Conservation (phyloP, 92 coral and sea anemone species). For the Pocillopora grandis region DNA sequence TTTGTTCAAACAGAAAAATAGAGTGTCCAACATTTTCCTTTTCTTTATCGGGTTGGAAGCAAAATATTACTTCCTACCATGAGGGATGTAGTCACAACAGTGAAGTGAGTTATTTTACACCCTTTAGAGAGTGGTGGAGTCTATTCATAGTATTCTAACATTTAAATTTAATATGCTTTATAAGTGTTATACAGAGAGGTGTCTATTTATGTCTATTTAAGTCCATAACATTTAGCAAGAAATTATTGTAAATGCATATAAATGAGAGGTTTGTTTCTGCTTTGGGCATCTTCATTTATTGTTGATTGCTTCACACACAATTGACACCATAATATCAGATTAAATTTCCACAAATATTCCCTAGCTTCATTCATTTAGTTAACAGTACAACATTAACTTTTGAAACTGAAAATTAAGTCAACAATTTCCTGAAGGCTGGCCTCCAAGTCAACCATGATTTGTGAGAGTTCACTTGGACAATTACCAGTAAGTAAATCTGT, state of each 20-base stretch:
- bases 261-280: too few relatives aligned
- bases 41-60: slow-evolving; percentile 42
- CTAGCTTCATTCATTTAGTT: not conserved
- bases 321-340: too few relatives aligned
- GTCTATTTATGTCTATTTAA: too few relatives aligned
- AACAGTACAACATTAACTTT: slow-evolving; percentile 22
- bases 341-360: not conserved
- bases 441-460: slow-evolving; percentile 45
- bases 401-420: slow-evolving; percentile 47
- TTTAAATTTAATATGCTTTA: not conserved
- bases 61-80: slow-evolving; percentile 49
- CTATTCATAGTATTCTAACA: not conserved
- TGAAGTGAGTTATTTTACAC: slow-evolving; percentile 50
- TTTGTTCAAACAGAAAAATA: too few relatives aligned
- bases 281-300: too few relatives aligned
- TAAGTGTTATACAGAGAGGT: too few relatives aligned
- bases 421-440: slow-evolving; percentile 48
- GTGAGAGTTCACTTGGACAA: slow-evolving; percentile 45
- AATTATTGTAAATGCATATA: too few relatives aligned
- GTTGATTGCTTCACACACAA: too few relatives aligned
- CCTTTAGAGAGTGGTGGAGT: slow-evolving; percentile 50
- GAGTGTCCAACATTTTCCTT: too few relatives aligned
- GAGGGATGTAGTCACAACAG: slow-evolving; percentile 42
- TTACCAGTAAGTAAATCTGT: slow-evolving; percentile 60
- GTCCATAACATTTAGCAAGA: too few relatives aligned